Base-by-base conservation (phyloP, 64 coral and sea anemone species). In the Anthopleura sola region DNA sequence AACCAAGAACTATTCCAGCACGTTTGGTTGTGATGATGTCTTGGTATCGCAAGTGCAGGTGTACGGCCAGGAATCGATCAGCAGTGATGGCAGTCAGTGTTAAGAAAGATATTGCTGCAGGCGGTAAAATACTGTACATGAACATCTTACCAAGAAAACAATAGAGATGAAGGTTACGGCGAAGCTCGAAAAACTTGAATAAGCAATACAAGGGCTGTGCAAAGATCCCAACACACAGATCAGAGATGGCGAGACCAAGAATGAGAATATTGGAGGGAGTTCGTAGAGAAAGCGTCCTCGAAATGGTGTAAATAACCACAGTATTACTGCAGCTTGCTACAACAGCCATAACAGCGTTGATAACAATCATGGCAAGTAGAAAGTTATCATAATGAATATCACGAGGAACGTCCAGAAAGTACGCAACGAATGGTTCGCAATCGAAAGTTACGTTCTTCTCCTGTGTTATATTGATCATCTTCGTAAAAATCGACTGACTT, bases 61-160 rank as follows among this genome's bases (percentile, higher is more conserved):
- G 29, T 36, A 76, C 37, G 31, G 74, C 74, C 57, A 62, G 57
- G 24, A 62, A 68, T 68, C 64, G 75, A 78, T 78, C 75, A 78
- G 20, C 75, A 40, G 40, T 78, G 75, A 78, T 78, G 75, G 75
- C 75, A 46, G 36, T 46, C 6, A 78, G 36, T 8, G 75, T 78
- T 10, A 78, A n/a, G 37, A 78, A 78, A 31, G 75, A 78, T 32
- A 78, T 32, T 44, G 75, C 40, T 40, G 18, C 14, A 7, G 46
- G 36, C 23, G 75, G 75, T 33, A 78, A 3, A 5, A 18, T 21
- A 19, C 75, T 48, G 40, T 40, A 78, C 6, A 7, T 78, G 75
- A 7, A 78, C 6, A 78, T 2, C 3, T 40, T 40, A 39, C 75
- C 75, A 37, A 38, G 2, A 1, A 20, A 23, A 13, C 75, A 78